Evolutionary conservation across 2,888 invertebrate species (phyloP).

Genomic region (Hoplodrina ambigua): DNA sequence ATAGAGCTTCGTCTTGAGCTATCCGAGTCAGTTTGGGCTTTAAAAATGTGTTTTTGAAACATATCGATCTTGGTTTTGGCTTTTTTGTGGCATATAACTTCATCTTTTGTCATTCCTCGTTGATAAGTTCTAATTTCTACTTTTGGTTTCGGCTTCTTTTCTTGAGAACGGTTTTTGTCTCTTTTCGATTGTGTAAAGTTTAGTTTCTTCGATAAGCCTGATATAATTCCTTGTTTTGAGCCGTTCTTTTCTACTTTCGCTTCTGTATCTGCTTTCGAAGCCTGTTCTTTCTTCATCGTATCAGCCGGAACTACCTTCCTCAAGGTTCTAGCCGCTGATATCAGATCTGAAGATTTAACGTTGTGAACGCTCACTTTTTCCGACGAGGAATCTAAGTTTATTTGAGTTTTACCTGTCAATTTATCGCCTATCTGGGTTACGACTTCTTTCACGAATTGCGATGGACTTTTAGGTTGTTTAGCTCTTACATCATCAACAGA

Average conservation of each 20-base stretch:
- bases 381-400: conserved; percentile 57
- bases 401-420: conserved; percentile 69
- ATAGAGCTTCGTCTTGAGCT: conserved; percentile 82
- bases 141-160: conserved; percentile 78
- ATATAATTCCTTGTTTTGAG: conserved; percentile 78
- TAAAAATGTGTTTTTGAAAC: conserved; percentile 87
- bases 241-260: conserved; percentile 67
- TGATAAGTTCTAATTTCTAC: conserved; percentile 85
- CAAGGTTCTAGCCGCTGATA: conserved; percentile 76
- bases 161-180: conserved; percentile 74
- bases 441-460: conserved; percentile 76
- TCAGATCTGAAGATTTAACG: conserved; percentile 79
- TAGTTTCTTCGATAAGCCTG: conserved; percentile 81
- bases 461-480: conserved; percentile 75
- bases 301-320: conserved; percentile 71
- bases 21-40: conserved; percentile 83
- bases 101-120: conserved; percentile 82
- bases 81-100: conserved; percentile 84
- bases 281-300: conserved; percentile 34
- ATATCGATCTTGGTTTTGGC: conserved; percentile 87
- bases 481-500: conserved; percentile 64
- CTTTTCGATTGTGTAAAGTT: conserved; percentile 82
- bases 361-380: conserved; percentile 81
- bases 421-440: conserved; percentile 77
- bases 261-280: conserved; percentile 38